These are phyloP conservation scores for Drosophila neutralis DNA, from an alignment of 2,888 invertebrate genomes.

Conservation along the genomic window DNA sequence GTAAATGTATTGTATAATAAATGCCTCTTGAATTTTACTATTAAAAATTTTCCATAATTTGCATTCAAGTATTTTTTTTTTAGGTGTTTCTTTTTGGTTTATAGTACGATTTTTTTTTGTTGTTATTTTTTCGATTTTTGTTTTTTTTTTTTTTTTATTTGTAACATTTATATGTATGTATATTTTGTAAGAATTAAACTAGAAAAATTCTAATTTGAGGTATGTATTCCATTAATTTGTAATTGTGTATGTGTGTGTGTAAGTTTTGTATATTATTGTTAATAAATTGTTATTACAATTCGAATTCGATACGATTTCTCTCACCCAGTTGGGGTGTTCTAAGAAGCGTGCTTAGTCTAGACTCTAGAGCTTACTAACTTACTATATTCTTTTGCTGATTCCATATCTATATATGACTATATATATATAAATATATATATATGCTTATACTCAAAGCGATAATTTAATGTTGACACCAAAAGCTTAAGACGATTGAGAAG, in stretches of 20 bases:
- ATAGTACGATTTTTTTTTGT: conserved; percentile 29
- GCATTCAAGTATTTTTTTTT: conserved; percentile 54
- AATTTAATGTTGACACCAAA: conserved; percentile 53
- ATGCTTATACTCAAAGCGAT: conserved; percentile 40
- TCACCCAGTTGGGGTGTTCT: conserved; percentile 43
- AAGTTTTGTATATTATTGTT: conserved; percentile 47
- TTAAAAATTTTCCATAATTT: conserved; percentile 71
- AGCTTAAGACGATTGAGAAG: conserved; percentile 56
- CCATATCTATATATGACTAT: conserved; percentile 6
- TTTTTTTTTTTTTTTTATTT: conserved; percentile 33
- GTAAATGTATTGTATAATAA: conserved; percentile 56
- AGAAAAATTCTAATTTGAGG: conserved; percentile 83
- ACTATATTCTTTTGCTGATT: conserved; percentile 14
- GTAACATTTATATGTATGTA: conserved; percentile 66
- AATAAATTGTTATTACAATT: conserved; percentile 35
- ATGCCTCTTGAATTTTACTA: conserved; percentile 77
- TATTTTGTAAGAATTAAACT: conserved; percentile 83
- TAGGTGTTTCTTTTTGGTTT: conserved; percentile 35
- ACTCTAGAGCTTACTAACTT: conserved; percentile 47
- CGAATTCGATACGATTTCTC: conserved; percentile 38
- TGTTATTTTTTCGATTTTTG: conserved; percentile 16
- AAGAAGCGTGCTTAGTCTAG: conserved; percentile 75
- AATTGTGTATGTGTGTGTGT: conserved; percentile 61
- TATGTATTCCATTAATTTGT: conserved; percentile 82
- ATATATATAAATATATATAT: conserved; percentile 16